A percentile compares a stretch with the other conserved stretches of the same genome.
phyloP scores from a whole-genome alignment of 2,888 invertebrate species.

The Mycalesis mineus region DNA sequence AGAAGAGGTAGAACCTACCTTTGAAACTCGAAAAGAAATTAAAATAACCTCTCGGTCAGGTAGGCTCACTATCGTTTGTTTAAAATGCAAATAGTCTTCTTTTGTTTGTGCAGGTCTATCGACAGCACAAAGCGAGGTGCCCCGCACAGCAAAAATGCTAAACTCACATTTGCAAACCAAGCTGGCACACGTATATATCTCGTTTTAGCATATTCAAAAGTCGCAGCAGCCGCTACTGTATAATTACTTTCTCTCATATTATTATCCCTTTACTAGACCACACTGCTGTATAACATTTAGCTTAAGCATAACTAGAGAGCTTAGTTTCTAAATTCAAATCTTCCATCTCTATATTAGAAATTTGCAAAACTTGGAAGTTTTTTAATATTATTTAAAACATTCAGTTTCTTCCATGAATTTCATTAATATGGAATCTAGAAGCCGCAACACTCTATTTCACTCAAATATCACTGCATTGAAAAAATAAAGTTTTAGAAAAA shows the following conservation, averaged over 20 bases:
- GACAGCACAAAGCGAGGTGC: constrained; percentile 42
- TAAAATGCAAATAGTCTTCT: constrained; percentile 73
- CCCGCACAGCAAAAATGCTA: constrained; percentile 55
- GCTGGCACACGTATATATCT: constrained; percentile 43
- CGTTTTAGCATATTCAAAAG: constrained; percentile 39
- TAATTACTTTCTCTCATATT: constrained; percentile 17
- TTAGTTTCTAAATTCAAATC: not conserved
- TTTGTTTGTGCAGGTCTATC: constrained; percentile 62
- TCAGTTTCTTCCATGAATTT: too few species aligned
- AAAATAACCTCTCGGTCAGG: constrained; percentile 38
- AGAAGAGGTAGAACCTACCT: not conserved
- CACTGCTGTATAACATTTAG: constrained; percentile 3
- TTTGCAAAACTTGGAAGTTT: too few species aligned
- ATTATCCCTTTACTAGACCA: constrained; percentile 11
- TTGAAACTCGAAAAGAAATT: not conserved
- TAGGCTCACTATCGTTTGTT: constrained; percentile 66
- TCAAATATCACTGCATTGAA: too few species aligned
- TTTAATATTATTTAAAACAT: too few species aligned
- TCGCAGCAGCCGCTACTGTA: constrained; percentile 17
- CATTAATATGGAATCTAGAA: too few species aligned
- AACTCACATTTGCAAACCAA: constrained; percentile 62
- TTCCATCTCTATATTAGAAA: too few species aligned
- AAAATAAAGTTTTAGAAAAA: too few species aligned
- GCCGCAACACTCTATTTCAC: too few species aligned
- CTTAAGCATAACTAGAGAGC: not conserved